These are phyloP conservation scores for Drosophila albomicans DNA, from an alignment of 1,140 invertebrate species.

Conservation along the genomic window DNA sequence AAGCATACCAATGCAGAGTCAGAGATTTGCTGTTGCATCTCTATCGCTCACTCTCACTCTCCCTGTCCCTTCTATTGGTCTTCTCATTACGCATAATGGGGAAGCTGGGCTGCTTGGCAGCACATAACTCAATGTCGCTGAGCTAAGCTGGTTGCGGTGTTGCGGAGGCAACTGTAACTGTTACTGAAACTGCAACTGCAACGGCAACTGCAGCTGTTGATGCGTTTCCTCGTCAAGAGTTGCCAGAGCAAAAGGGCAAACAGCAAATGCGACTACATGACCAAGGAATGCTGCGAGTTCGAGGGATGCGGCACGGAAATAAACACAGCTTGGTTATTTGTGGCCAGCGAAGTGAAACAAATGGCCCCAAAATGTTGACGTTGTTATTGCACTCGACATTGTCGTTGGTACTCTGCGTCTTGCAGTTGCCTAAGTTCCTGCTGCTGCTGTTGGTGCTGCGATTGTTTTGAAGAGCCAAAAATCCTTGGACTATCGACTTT, in stretches of 20 bases:
- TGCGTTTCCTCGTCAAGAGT: constrained; percentile 22
- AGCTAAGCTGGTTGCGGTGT: constrained; percentile 17
- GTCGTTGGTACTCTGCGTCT: constrained; percentile 5
- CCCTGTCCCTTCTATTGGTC: neutral
- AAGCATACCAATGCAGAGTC: constrained; percentile 7
- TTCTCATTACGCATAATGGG: constrained; percentile 23
- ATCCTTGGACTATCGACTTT: constrained; percentile 21
- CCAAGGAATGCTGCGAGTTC: constrained; percentile 1
- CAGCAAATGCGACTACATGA: constrained; percentile 24
- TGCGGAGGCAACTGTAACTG: neutral
- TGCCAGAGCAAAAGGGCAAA: constrained; percentile 29
- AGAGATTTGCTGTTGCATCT: constrained; percentile 16
- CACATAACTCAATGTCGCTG: constrained; percentile 74
- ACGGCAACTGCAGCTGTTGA: constrained; percentile 22
- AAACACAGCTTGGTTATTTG: constrained; percentile 76
- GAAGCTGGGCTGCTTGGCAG: constrained; percentile 47
- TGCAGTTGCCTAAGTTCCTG: neutral
- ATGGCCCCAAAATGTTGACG: constrained; percentile 67
- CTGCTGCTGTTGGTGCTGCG: neutral
- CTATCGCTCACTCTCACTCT: too few species aligned
- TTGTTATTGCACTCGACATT: constrained; percentile 27
- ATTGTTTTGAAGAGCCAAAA: constrained; percentile 11
- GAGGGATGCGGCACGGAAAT: constrained; percentile 22
- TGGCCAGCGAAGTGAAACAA: constrained; percentile 78
- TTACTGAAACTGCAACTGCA: constrained; percentile 17